Evolutionary conservation across 2,797 vertebrate species (phyloP).

Genomic region (Molothrus ater): DNA sequence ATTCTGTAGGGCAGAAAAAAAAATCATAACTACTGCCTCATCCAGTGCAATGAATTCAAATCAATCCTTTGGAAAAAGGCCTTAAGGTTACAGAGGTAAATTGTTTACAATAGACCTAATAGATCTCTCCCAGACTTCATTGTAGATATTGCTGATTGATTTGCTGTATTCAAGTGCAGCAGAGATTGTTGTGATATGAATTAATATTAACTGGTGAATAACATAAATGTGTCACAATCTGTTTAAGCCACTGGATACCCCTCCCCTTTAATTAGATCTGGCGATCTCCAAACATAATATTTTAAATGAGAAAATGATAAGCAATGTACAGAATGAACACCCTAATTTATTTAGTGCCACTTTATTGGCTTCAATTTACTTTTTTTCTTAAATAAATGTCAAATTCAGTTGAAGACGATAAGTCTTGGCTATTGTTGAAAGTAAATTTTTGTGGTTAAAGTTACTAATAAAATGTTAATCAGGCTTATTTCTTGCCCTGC

Average conservation of each 20-base stretch:
- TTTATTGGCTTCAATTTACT: slow-evolving; percentile 64
- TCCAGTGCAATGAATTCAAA: slow-evolving; percentile 25
- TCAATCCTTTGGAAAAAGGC: slow-evolving; percentile 24
- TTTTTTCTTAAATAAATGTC: slow-evolving; percentile 42
- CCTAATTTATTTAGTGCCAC: slow-evolving; percentile 64
- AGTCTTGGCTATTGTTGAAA: slow-evolving; percentile 56
- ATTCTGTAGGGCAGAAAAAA: neutral
- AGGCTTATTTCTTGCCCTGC: slow-evolving; percentile 58
- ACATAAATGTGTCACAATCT: slow-evolving; percentile 9
- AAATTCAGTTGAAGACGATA: slow-evolving; percentile 54
- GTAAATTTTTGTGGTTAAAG: slow-evolving; percentile 59
- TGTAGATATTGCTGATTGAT: slow-evolving; percentile 17
- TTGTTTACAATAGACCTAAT: slow-evolving; percentile 1
- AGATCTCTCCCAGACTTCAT: neutral
- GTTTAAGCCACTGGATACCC: slow-evolving; percentile 24
- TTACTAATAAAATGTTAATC: slow-evolving; percentile 71
- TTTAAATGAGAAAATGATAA: slow-evolving; percentile 63
- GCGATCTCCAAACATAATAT: neutral
- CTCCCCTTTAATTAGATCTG: slow-evolving; percentile 24
- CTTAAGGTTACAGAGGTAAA: slow-evolving; percentile 44
- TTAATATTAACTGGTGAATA: slow-evolving; percentile 49
- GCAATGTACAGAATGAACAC: slow-evolving; percentile 39
- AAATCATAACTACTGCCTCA: neutral
- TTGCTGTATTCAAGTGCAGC: neutral
- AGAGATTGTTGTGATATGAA: slow-evolving; percentile 27